These are phyloP conservation scores for Sebastes trivittatus DNA, from an alignment of 2,797 vertebrate species.

Conservation along the genomic window DNA sequence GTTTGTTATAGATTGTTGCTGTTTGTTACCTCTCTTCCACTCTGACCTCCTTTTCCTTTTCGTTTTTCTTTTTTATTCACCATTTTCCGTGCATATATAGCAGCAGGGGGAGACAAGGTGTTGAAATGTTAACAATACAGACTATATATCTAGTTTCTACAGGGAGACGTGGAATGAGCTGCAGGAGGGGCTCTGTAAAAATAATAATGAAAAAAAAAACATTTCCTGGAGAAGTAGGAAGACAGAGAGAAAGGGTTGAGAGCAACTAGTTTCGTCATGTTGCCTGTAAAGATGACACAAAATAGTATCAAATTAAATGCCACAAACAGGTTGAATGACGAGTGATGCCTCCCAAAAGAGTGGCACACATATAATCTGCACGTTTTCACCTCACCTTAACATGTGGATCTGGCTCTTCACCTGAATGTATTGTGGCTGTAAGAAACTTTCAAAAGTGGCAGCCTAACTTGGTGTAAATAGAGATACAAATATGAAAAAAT, in stretches of 20 bases:
- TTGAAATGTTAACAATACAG: constrained; percentile 66
- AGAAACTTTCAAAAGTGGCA: not conserved
- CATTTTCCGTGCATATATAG: constrained; percentile 34
- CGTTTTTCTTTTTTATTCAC: constrained; percentile 1
- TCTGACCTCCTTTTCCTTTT: not conserved
- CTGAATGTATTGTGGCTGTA: not conserved
- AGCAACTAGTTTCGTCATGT: not conserved
- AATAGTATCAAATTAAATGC: not conserved
- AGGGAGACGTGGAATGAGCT: constrained; percentile 20
- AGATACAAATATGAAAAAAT: not conserved
- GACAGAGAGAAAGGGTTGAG: not conserved
- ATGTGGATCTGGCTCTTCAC: not conserved
- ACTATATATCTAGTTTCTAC: constrained; percentile 33
- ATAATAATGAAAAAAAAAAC: not conserved
- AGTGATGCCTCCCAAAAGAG: not conserved
- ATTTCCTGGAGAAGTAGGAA: constrained; percentile 43
- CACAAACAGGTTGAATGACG: not conserved
- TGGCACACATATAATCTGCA: not conserved
- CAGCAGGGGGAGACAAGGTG: constrained; percentile 35
- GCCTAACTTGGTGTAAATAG: rapidly evolving
- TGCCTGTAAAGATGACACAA: not conserved
- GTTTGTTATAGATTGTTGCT: not conserved
- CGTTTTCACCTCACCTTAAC: not conserved
- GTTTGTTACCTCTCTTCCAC: not conserved
- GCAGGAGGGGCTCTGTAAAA: constrained; percentile 14